These are phyloP conservation scores for Sebastes nivosus DNA, from an alignment of 2,797 vertebrate species.

Conservation along the genomic window DNA sequence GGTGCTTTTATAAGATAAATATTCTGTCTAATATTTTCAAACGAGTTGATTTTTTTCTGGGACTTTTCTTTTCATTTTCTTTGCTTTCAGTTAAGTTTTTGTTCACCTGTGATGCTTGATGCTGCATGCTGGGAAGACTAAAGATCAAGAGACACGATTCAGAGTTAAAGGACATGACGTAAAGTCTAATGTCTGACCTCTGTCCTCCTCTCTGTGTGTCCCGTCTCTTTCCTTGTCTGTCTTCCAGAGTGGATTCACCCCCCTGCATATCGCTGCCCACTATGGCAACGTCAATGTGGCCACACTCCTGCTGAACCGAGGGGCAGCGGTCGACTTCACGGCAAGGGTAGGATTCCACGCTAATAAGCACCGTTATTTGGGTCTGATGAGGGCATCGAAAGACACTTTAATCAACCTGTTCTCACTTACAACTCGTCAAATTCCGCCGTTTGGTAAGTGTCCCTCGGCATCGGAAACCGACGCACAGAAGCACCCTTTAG, in stretches of 20 bases:
- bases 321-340: slow-evolving; percentile 96
- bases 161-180: neutral
- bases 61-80: neutral
- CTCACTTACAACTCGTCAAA: too few species aligned
- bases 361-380: neutral
- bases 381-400: neutral
- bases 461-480: too few species aligned
- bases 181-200: slow-evolving; percentile 23
- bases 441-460: too few species aligned
- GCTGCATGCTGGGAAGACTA: slow-evolving; percentile 78
- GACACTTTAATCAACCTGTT: rapidly evolving
- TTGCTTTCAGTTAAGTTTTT: slow-evolving; percentile 38
- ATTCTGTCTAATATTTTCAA: neutral
- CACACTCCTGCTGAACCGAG: slow-evolving; percentile 94
- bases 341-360: slow-evolving; percentile 85
- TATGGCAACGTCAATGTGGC: slow-evolving; percentile 98
- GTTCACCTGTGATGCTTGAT: slow-evolving; percentile 65
- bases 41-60: neutral
- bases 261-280: slow-evolving; percentile 96
- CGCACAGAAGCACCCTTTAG: too few species aligned
- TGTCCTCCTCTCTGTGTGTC: slow-evolving; percentile 36
- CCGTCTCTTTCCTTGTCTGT: slow-evolving; percentile 50
- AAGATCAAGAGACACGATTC: slow-evolving; percentile 28
- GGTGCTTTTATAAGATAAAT: neutral
- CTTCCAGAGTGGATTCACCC: slow-evolving; percentile 96